These are phyloP conservation scores for Ramazzottius varieornatus DNA, from an alignment of 2,888 invertebrate species.

Conservation along the genomic window DNA sequence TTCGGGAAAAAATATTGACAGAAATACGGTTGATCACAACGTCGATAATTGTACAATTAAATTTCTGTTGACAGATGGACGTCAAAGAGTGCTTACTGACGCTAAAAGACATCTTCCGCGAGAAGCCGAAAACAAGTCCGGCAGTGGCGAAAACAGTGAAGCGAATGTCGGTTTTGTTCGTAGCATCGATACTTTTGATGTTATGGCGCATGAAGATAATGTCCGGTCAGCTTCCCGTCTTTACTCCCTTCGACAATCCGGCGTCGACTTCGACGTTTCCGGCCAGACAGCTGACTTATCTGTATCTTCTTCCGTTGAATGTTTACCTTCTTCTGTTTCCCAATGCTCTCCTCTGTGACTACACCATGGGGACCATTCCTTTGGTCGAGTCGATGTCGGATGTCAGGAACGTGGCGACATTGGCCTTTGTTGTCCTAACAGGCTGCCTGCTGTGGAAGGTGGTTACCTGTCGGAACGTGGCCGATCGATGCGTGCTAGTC, in stretches of 20 bases:
- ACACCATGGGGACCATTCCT: slow-evolving; percentile 91
- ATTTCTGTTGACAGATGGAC: background rate
- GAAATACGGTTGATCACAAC: background rate
- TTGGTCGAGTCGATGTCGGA: slow-evolving; percentile 51
- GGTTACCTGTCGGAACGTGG: background rate
- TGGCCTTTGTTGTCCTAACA: slow-evolving; percentile 32
- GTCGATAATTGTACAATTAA: background rate
- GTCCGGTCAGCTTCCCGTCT: slow-evolving; percentile 23
- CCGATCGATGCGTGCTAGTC: background rate
- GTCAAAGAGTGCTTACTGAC: too few relatives aligned
- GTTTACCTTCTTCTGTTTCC: slow-evolving; percentile 67
- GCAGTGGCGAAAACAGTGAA: background rate
- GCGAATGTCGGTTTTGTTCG: background rate
- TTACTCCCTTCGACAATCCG: slow-evolving; percentile 60
- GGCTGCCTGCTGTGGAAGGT: background rate
- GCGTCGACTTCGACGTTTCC: slow-evolving; percentile 65
- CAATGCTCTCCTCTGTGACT: slow-evolving; percentile 73
- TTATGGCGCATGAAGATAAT: slow-evolving; percentile 12
- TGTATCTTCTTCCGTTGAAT: slow-evolving; percentile 68
- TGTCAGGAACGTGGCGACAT: slow-evolving; percentile 48
- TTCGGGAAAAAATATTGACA: too few relatives aligned
- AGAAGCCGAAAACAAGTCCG: background rate
- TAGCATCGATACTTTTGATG: background rate
- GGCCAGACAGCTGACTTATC: slow-evolving; percentile 60
- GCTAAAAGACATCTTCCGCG: background rate